Conservation (phyloP, 2,797 vertebrate species). For the Prunella strophiata region DNA sequence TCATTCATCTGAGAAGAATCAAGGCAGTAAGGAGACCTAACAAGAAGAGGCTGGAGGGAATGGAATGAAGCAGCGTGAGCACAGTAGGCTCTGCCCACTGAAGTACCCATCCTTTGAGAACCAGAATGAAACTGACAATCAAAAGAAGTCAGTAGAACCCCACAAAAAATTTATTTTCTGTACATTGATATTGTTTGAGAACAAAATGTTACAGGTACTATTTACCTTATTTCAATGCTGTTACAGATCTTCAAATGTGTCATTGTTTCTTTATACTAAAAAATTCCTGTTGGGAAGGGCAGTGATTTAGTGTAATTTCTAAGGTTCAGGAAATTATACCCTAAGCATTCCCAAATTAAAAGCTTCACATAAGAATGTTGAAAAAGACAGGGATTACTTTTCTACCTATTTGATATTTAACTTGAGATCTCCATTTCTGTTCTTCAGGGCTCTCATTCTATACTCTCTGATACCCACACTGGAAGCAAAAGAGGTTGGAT, state of each 20-base stretch:
- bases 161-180: background rate
- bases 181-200: background rate
- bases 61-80: background rate
- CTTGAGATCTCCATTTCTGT: background rate
- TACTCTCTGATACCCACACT: background rate
- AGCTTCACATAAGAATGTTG: background rate
- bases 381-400: background rate
- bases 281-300: background rate
- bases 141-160: background rate
- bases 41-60: background rate
- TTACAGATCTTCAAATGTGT: background rate
- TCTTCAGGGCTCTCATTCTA: background rate
- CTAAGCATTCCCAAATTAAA: background rate
- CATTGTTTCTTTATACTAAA: background rate
- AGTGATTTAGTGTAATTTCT: background rate
- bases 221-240: background rate
- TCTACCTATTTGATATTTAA: background rate
- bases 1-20: background rate
- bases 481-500: background rate
- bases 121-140: background rate
- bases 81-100: background rate
- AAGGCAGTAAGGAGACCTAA: background rate
- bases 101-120: background rate
- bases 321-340: background rate
- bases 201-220: background rate